Evolutionary conservation across 2,888 invertebrate genomes (phyloP).

Genomic region (Cheilosia variabilis): DNA sequence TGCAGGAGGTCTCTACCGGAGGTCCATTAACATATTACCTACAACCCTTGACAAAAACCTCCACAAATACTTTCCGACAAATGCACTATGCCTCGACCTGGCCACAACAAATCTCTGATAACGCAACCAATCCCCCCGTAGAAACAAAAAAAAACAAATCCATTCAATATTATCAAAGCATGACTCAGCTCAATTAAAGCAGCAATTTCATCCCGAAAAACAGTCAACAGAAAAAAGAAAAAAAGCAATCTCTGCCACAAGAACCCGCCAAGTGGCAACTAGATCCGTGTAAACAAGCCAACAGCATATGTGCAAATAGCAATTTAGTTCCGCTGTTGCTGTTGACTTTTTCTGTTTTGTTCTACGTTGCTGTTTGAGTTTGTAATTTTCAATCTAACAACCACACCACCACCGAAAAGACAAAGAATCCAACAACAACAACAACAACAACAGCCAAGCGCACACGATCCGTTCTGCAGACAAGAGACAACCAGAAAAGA

Average conservation of each 20-base stretch:
- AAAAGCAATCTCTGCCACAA: constrained; percentile 53
- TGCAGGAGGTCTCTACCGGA: neutral
- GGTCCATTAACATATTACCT: constrained; percentile 7
- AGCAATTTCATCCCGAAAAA: constrained; percentile 39
- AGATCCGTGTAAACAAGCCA: constrained; percentile 74
- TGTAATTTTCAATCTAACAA: constrained; percentile 41
- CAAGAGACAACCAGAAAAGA: constrained; percentile 64
- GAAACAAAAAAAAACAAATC: constrained; percentile 4
- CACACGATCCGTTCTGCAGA: constrained; percentile 49
- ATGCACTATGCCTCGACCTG: constrained; percentile 8
- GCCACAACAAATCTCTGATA: constrained; percentile 37
- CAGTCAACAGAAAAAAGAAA: constrained; percentile 7
- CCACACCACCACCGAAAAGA: constrained; percentile 45
- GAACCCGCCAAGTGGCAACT: constrained; percentile 61
- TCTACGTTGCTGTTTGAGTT: constrained; percentile 25
- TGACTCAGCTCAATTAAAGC: constrained; percentile 64
- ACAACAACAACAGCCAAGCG: constrained; percentile 30
- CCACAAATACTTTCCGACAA: neutral
- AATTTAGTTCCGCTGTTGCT: constrained; percentile 63
- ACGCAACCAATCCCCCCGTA: constrained; percentile 28
- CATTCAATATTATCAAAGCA: constrained; percentile 49
- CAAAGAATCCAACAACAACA: constrained; percentile 55
- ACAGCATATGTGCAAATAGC: constrained; percentile 74
- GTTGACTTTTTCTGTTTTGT: constrained; percentile 29
- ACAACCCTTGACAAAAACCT: neutral